Evolutionary conservation across 2,113 vertebrate species (phyloP).

Genomic region (Erythrolamprus reginae): DNA sequence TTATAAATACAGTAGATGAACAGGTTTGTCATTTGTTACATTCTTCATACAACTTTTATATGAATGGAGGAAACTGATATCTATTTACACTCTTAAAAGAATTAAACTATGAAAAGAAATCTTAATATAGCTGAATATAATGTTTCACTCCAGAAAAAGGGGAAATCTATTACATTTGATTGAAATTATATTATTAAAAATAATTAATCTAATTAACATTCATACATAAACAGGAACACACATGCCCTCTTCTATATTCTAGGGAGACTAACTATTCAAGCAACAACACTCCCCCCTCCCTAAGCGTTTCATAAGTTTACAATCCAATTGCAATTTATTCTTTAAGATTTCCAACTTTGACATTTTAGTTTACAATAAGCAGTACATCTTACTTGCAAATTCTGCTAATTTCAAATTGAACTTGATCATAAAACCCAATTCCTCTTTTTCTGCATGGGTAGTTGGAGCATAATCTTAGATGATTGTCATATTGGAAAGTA

Average conservation of each 20-base stretch:
- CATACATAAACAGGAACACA: not conserved
- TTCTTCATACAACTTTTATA: not conserved
- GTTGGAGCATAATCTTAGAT: not conserved
- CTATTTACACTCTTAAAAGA: constrained; percentile 15
- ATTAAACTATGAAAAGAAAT: not conserved
- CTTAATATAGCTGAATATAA: not conserved
- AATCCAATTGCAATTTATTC: not conserved
- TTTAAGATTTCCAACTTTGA: not conserved
- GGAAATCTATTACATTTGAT: not conserved
- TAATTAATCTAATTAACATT: not conserved
- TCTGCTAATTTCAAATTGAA: not conserved
- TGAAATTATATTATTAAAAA: not conserved
- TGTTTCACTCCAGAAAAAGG: not conserved
- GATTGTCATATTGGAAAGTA: not conserved
- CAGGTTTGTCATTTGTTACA: not conserved
- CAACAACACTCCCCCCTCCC: not conserved
- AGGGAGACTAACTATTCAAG: not conserved
- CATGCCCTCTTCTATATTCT: not conserved
- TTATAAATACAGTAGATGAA: not conserved
- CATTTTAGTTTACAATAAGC: not conserved
- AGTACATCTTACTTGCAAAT: not conserved
- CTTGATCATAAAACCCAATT: not conserved
- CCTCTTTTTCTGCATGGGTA: not conserved
- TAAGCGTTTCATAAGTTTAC: not conserved
- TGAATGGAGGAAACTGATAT: not conserved